phyloP scores from a whole-genome alignment of 2,888 invertebrate species.

The Abrostola triplasia region DNA sequence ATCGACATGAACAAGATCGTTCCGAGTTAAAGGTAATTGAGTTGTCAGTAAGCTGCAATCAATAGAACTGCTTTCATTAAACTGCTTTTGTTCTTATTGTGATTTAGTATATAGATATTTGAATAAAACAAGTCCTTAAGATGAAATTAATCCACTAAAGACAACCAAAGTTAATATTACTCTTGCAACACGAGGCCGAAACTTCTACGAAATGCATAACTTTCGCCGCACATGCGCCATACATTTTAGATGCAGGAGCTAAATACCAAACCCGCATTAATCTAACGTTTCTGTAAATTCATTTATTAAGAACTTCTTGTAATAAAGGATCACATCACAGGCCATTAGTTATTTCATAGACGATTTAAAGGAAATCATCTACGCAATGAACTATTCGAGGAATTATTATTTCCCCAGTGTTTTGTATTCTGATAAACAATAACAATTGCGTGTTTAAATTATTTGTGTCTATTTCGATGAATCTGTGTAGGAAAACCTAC shows the following conservation, averaged over 20 bases:
- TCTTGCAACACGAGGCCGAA: no score
- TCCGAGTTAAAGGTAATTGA: constrained; percentile 1
- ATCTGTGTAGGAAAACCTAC: no score
- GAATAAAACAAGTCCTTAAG: not conserved
- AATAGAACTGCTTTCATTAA: no score
- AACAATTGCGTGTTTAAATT: not conserved
- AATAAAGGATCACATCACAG: constrained; percentile 6
- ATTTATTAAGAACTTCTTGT: constrained; percentile 17
- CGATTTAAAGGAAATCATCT: not conserved
- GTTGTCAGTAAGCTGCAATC: not conserved
- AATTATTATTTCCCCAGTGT: not conserved
- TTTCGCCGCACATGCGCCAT: no score
- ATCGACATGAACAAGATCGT: constrained; percentile 9
- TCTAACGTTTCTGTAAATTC: not conserved
- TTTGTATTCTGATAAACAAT: not conserved
- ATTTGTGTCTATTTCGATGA: no score
- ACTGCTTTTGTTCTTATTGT: no score
- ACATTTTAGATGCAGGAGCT: no score
- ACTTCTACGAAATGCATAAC: no score
- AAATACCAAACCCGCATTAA: not conserved
- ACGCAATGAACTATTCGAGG: not conserved
- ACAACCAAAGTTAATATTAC: no score
- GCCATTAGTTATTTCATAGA: not conserved
- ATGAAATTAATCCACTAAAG: no score
- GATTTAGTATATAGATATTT: no score